Evolutionary conservation across 2,888 invertebrate genomes (phyloP).

Genomic region (Nyleta sp.): DNA sequence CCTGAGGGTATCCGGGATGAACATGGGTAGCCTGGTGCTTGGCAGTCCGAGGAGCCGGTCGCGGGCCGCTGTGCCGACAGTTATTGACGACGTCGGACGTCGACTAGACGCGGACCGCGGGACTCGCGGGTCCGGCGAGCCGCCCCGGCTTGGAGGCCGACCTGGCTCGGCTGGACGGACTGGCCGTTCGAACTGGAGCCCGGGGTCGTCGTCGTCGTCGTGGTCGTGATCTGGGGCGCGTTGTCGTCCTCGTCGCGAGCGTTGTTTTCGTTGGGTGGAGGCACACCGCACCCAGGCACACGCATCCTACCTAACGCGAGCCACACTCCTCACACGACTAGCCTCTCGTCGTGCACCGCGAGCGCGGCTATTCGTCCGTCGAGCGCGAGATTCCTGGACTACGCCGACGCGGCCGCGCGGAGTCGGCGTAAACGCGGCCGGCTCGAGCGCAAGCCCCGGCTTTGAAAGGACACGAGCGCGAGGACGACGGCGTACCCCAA

Average conservation of each 20-base stretch:
- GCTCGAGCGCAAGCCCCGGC: constrained; percentile 74
- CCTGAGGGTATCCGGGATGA: constrained; percentile 96
- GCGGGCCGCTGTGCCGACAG: not conserved
- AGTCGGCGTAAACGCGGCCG: constrained; percentile 75
- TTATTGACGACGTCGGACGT: constrained; percentile 4
- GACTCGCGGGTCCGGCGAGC: constrained; percentile 43
- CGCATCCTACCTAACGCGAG: constrained; percentile 81
- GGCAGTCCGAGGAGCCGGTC: constrained; percentile 87
- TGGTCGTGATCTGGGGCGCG: constrained; percentile 23
- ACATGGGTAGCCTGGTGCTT: constrained; percentile 86
- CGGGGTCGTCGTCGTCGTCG: constrained; percentile 30
- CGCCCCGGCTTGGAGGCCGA: constrained; percentile 30
- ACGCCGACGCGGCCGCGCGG: constrained; percentile 76
- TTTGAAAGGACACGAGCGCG: constrained; percentile 22
- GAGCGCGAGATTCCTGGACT: constrained; percentile 73
- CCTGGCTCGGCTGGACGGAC: constrained; percentile 49
- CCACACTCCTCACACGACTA: constrained; percentile 78
- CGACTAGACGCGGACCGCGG: constrained; percentile 19
- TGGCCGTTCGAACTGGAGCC: constrained; percentile 33
- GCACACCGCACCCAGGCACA: constrained; percentile 81
- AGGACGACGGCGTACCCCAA: no score
- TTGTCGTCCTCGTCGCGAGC: constrained; percentile 20
- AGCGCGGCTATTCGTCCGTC: constrained; percentile 43
- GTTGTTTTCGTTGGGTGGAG: constrained; percentile 73
- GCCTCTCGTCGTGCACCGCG: constrained; percentile 40